Percentiles rank a stretch among this genome's conserved stretches.
Evolutionary conservation across 2,888 invertebrate genomes (phyloP).

Genomic region (Hypomecis atomaria): DNA sequence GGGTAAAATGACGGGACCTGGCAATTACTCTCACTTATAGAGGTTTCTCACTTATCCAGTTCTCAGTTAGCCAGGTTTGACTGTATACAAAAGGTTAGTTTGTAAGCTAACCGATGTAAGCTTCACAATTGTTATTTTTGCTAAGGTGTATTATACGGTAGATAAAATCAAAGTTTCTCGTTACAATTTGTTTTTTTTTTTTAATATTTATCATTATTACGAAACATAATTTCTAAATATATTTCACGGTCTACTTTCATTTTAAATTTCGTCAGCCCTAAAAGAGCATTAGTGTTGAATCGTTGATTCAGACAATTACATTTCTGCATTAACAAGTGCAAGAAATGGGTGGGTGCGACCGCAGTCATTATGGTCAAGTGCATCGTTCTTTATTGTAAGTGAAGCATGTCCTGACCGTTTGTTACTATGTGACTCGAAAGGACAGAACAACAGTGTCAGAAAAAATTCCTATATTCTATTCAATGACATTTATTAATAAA

Average conservation of each 20-base stretch:
- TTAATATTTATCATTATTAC: no score
- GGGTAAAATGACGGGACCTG: no score
- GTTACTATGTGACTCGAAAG: constrained; percentile 21
- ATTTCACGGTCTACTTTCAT: not conserved
- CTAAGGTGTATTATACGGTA: no score
- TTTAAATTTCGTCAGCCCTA: constrained; percentile 33
- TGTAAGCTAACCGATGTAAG: no score
- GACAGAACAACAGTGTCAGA: not conserved
- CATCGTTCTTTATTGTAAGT: constrained; percentile 40
- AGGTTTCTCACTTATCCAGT: no score
- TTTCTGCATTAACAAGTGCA: constrained; percentile 71
- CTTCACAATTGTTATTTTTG: no score
- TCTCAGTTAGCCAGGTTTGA: no score
- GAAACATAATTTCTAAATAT: not conserved
- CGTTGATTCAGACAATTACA: constrained; percentile 65
- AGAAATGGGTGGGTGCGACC: constrained; percentile 48
- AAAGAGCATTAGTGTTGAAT: constrained; percentile 65
- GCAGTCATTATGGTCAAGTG: constrained; percentile 40
- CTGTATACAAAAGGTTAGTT: no score
- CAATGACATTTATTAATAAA: no score
- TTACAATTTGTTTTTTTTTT: no score
- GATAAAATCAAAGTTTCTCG: not conserved
- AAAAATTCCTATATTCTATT: no score
- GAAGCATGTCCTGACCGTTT: constrained; percentile 34
- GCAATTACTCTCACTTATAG: no score